Conservation (phyloP, 2,888 invertebrate genomes). For the Cantharis rustica region DNA sequence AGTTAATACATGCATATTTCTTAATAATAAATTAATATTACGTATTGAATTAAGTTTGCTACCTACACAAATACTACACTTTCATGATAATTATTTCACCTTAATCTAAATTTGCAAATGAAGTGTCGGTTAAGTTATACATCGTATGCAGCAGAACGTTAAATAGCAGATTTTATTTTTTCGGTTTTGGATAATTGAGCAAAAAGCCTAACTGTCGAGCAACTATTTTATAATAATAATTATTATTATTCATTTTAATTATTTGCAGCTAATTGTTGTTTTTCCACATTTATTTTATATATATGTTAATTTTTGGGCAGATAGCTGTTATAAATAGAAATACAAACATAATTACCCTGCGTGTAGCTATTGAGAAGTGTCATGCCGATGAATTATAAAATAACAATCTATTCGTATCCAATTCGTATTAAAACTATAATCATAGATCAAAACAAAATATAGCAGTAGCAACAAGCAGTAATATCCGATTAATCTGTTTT, state of each 20-base stretch:
- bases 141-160: background rate
- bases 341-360: conserved; percentile 3
- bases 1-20: conserved; percentile 25
- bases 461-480: conserved; percentile 29
- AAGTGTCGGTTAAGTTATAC: background rate
- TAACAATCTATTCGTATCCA: conserved; percentile 20
- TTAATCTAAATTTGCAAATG: conserved; percentile 9
- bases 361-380: conserved; percentile 1
- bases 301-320: background rate
- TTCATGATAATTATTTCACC: conserved; percentile 26
- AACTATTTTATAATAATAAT: background rate
- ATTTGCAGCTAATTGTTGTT: background rate
- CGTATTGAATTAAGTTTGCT: conserved; percentile 28
- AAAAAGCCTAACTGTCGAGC: background rate
- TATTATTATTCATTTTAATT: background rate
- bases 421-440: conserved; percentile 23
- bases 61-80: conserved; percentile 29
- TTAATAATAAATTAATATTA: conserved; percentile 32
- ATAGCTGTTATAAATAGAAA: background rate
- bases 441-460: conserved; percentile 34
- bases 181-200: background rate
- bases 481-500: conserved; percentile 30
- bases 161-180: background rate
- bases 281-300: background rate
- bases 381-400: conserved; percentile 20